Evolutionary conservation across 2,113 vertebrate species (phyloP).

Genomic region (Ciconia stormi): DNA sequence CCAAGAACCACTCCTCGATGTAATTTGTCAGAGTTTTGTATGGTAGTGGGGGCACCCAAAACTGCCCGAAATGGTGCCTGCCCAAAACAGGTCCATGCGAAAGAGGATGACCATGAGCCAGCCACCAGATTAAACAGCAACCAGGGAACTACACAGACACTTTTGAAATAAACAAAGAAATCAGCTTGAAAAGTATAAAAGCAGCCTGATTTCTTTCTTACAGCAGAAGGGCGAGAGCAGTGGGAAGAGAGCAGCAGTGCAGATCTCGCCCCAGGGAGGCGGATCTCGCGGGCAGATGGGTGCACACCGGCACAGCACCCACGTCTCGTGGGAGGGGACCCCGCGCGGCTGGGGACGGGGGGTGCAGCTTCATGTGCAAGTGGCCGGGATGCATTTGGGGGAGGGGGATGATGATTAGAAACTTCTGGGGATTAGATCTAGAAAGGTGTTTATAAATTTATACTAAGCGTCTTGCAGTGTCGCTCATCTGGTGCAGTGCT

Average conservation of each 20-base stretch:
- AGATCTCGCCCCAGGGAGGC: not conserved
- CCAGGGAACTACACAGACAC: not conserved
- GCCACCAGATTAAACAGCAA: not conserved
- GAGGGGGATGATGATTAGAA: not conserved
- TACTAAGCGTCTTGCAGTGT: not conserved
- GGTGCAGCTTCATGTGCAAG: too few species aligned
- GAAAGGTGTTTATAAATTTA: not conserved
- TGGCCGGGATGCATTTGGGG: not conserved
- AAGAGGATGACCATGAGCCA: not conserved
- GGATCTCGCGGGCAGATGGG: not conserved
- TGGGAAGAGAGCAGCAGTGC: not conserved
- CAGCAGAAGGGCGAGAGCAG: not conserved
- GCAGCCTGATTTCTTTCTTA: not conserved
- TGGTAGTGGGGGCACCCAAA: fast-evolving
- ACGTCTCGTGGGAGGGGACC: not conserved
- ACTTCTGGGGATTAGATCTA: not conserved
- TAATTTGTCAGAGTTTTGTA: not conserved
- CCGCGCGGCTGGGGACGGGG: fast-evolving
- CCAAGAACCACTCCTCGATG: not conserved
- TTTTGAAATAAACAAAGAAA: not conserved
- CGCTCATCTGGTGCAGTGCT: not conserved
- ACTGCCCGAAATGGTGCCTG: not conserved
- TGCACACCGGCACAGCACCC: not conserved
- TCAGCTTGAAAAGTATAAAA: not conserved
- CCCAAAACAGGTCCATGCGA: not conserved